Base-by-base conservation (phyloP, 2,888 invertebrate genomes). In the Brassicogethes aeneus region DNA sequence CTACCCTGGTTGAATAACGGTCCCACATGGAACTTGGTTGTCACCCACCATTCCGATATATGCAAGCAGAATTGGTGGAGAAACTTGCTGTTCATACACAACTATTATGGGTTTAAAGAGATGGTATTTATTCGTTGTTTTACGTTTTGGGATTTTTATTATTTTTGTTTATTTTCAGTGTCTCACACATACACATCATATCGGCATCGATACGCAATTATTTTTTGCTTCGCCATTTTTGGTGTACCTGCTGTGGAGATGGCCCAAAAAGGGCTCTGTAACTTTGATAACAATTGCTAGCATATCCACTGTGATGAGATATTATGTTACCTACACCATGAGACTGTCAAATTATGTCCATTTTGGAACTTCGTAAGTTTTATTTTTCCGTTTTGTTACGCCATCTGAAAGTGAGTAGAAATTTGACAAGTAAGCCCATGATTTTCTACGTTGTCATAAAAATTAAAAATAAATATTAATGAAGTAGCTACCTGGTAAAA, bases 1-100 rank as follows among this genome's bases (percentile, higher is more conserved):
- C 64, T 82, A 53, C 82, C 82, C 0, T 70, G 72, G 53, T 63
- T 76, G 45, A 75, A 75, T 36, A 73, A 75, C 0, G 82, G 82
- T 2, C 82, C 82, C 0, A 76, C 80, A 57, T 82, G 82, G 82
- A 80, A 80, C 55, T 66, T 79, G 13, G 80, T 82, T 1, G 75
- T 82, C 3, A 75, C 74, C 0, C 77, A 80, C 52, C 80, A 82
- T 59, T 75, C 82, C 0, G 71, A 77, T 34, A 75, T 80, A 40
- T 82, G 82, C 61, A 80, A 81, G 59, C 68, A 71, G 53, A 71
- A 78, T 41, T 81, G 82, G 80, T 82, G 82, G 82, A 71, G 78
- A 53, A 82, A 82, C 56, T 67, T 82, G 45, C 61, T 82, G 1
- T 82, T 82, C 50, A 79, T 82, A 40, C 82, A 82, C 55, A 82